These are phyloP conservation scores for Ianthella basta DNA, from an alignment of 37 sponge, comb jelly and placozoan species.

Conservation along the genomic window DNA sequence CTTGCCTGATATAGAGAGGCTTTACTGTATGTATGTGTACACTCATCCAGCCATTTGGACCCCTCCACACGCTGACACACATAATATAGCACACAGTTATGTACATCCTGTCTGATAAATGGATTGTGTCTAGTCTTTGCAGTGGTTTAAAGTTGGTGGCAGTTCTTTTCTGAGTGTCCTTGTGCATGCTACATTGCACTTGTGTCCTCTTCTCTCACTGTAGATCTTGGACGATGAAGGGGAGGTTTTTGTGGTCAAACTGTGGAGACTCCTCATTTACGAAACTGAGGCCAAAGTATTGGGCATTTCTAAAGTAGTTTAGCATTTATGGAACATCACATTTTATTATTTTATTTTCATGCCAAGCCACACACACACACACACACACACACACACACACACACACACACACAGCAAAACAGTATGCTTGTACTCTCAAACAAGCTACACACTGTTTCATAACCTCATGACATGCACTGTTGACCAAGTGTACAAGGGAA, in stretches of 20 bases:
- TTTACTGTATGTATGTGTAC: not conserved
- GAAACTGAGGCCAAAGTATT: constrained; percentile 95
- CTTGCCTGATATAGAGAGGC: not conserved
- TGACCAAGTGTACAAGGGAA: too few relatives aligned
- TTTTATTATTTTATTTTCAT: not conserved
- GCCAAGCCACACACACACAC: too few relatives aligned
- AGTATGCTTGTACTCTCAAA: too few relatives aligned
- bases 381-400: too few relatives aligned
- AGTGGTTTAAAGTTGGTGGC: too few relatives aligned
- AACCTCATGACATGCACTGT: too few relatives aligned
- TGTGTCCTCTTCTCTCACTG: not conserved
- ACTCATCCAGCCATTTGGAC: not conserved
- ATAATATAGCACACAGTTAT: not conserved
- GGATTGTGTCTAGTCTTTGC: too few relatives aligned
- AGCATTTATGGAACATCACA: constrained; percentile 6
- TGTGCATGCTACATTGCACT: too few relatives aligned
- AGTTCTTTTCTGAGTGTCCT: too few relatives aligned
- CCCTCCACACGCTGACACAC: not conserved
- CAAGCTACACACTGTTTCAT: too few relatives aligned
- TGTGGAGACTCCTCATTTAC: constrained; percentile 97
- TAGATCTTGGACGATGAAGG: constrained; percentile 98
- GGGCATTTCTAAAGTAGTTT: constrained; percentile 80
- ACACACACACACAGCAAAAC: too few relatives aligned
- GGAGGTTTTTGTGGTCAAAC: constrained; percentile 93
- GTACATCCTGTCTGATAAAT: too few relatives aligned